Evolutionary conservation across 30 jellyfish, hydroid and myxozoan genomes (phyloP).

Genomic region (Calvadosia cruxmelitensis): DNA sequence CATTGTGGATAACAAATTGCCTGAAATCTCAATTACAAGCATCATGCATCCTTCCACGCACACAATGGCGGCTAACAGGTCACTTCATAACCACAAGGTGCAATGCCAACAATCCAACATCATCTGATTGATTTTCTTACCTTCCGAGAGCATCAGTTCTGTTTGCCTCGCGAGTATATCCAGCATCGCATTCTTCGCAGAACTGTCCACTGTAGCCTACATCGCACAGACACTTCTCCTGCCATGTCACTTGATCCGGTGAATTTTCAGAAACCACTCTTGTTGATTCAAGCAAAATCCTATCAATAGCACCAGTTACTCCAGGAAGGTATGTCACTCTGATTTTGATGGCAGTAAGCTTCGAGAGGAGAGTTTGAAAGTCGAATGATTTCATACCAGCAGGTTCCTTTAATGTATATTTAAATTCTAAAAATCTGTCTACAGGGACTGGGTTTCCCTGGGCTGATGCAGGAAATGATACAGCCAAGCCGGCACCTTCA

Average conservation of each 20-base stretch:
- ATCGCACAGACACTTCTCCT: conserved; percentile 69
- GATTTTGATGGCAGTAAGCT: conserved; percentile 70
- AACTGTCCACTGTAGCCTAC: conserved; percentile 77
- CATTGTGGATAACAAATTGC: too few species aligned
- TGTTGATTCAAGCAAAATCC: conserved; percentile 52
- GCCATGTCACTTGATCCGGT: conserved; percentile 80
- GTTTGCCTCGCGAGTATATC: conserved; percentile 57
- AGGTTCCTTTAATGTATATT: conserved; percentile 58
- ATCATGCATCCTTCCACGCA: too few species aligned
- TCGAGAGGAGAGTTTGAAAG: conserved; percentile 54
- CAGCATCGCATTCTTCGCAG: conserved; percentile 77
- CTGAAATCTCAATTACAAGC: too few species aligned
- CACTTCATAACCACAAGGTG: too few species aligned
- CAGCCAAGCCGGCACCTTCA: conserved; percentile 83
- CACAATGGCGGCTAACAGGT: too few species aligned
- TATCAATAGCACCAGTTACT: conserved; percentile 51
- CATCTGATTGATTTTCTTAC: too few species aligned
- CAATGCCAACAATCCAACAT: too few species aligned
- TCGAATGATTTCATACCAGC: conserved; percentile 61
- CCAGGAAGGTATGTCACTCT: conserved; percentile 45
- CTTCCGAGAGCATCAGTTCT: conserved; percentile 59
- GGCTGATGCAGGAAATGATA: conserved; percentile 54
- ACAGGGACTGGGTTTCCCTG: conserved; percentile 54
- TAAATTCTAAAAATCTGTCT: conserved; percentile 35
- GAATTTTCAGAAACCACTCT: conserved; percentile 57